These are phyloP conservation scores for Gallinago media DNA, from an alignment of 2,113 vertebrate genomes.

Conservation along the genomic window DNA sequence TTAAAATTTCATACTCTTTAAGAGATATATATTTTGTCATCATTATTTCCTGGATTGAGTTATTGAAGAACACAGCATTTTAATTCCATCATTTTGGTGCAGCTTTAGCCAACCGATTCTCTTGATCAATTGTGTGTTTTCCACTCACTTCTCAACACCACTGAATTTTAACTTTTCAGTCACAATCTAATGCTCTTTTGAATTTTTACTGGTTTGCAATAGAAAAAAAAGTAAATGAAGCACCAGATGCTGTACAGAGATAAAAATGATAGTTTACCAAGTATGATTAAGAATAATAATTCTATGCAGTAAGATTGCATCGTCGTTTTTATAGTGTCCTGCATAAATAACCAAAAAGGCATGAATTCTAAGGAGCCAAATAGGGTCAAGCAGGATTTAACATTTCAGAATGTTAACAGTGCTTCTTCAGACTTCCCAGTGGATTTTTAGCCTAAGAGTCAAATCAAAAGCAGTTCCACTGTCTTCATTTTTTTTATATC, in stretches of 20 bases:
- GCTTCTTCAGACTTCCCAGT: neutral
- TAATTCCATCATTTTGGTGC: neutral
- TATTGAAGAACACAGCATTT: neutral
- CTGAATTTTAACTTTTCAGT: neutral
- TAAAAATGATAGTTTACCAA: neutral
- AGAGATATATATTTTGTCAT: rapidly evolving
- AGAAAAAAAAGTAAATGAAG: neutral
- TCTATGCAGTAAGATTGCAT: neutral
- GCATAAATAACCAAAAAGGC: rapidly evolving
- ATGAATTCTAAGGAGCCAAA: neutral
- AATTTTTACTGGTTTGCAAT: neutral
- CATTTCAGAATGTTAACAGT: neutral
- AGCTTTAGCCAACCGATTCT: neutral
- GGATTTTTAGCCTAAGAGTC: neutral
- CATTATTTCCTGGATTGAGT: neutral
- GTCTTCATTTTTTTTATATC: neutral
- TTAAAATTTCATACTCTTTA: neutral
- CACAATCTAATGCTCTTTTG: neutral
- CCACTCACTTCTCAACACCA: neutral
- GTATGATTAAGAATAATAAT: neutral
- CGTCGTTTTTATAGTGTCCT: neutral
- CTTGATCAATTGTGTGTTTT: neutral
- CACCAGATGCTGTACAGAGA: neutral
- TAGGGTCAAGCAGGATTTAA: neutral
- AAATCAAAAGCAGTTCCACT: neutral